Evolutionary conservation across 2,888 invertebrate species (phyloP), one percentile per base, ranked within the genome.

Genomic region (Leptinotarsa juncta): DNA sequence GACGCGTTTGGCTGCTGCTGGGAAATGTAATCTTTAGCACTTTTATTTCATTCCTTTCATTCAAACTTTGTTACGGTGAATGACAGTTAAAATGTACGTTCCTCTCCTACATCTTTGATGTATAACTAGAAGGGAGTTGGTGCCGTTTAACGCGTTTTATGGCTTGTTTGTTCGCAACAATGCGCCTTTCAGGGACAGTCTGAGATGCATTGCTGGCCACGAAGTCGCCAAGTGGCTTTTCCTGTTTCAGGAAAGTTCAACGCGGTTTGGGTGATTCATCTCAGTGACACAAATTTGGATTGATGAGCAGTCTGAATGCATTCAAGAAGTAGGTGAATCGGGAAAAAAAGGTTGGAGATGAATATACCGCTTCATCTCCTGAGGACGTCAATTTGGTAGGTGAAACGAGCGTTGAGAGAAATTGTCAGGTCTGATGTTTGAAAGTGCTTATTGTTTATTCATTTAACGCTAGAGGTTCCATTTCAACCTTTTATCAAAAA

Each of bases 131-230:
- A 57, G 57, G 14, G 20, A 23, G 57, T 57, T 26, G 15, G 23
- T 15, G 57, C 26, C 23, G 57, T 57, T 57, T 23, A 57, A 23
- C 16, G 23, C 23, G 57, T 57, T 57, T 57, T 14, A 0, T 23
- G 83, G 81, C 76, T 78, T 79, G 77, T 77, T 82, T 82, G 80
- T 78, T 79, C 77, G 75, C 73, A 79, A 83, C 83, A 83, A 83
- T 82, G 80, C 79, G 78, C 77, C 80, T 81, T 82, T 81, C 7
- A 42, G 32, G 10, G 62, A 26, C 16, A 62, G 4, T 62, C 32
- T 16, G 32, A 32, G 42, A 32, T n/a, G 42, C 10, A 62, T 42
- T 5, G 42, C 10, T 5, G 18, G 16, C 10, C 16, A n/a, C n/a
- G 32, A 16, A 32, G 32, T 42, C 3, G 42, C 14, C 32, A 18